These are phyloP conservation scores for Microdon myrmicae DNA, from an alignment of 2,888 invertebrate genomes.

Conservation along the genomic window DNA sequence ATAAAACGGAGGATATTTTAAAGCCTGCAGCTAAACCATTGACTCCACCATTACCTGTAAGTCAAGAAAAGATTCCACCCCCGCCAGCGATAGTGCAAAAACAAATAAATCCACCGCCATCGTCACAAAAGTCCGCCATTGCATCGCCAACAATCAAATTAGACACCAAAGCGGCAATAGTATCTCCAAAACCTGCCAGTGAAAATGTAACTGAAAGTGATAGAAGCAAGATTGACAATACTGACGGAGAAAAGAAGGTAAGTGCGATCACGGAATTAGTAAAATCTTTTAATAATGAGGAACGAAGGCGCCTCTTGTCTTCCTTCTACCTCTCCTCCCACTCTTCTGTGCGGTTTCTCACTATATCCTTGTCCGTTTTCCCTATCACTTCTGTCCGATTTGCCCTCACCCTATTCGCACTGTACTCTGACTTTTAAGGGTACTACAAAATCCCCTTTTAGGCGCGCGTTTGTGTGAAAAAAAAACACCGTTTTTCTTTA, in stretches of 20 bases:
- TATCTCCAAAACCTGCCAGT: constrained; percentile 12
- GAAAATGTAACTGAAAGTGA: constrained; percentile 33
- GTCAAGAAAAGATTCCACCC: constrained; percentile 43
- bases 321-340: too few relatives aligned
- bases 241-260: constrained; percentile 65
- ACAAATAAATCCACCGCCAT: constrained; percentile 44
- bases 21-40: constrained; percentile 39
- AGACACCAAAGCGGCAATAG: constrained; percentile 38
- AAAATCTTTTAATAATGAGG: too few relatives aligned
- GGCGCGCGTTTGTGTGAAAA: too few relatives aligned
- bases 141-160: constrained; percentile 24
- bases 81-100: constrained; percentile 53
- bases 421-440: too few relatives aligned
- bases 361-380: too few relatives aligned
- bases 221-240: constrained; percentile 55
- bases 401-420: too few relatives aligned
- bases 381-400: too few relatives aligned
- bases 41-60: constrained; percentile 33
- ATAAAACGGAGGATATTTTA: constrained; percentile 59
- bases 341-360: too few relatives aligned
- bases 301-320: too few relatives aligned
- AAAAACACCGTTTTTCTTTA: too few relatives aligned
- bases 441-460: too few relatives aligned
- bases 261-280: too few relatives aligned
- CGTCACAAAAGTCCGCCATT: constrained; percentile 43